Base-by-base conservation (phyloP, 2,113 vertebrate genomes). In the Sprattus sprattus region DNA sequence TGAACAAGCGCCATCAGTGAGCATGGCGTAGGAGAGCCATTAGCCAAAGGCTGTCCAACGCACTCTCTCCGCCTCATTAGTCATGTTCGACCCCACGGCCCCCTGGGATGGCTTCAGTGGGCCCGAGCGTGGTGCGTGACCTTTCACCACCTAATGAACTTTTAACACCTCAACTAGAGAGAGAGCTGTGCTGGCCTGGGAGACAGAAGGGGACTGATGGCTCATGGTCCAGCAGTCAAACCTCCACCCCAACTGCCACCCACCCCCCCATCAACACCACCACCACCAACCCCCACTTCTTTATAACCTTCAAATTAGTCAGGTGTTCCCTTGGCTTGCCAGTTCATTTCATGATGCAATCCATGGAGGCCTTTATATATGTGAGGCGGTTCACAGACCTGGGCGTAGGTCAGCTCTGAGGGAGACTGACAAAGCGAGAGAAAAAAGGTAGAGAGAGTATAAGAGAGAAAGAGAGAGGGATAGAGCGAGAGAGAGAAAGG, bases 101-200 rank as follows among this genome's bases (percentile, higher is more conserved):
- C 88, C 87, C 88, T 92, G 92, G 94, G 94, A 94, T 89, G 88
- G 28, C 91, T 89, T 93, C 9, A 9, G 93, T 91, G 92, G 90
- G 90, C 90, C 91, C 90, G 91, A 90, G 91, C 93, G 92, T 89
- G 90, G 91, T 93, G 92, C 88, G 90, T 95, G 94, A 95, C 95
- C 94, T 96, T 96, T 96, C 94, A 92, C 92, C 93, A 92, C 92
- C 93, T 95, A 94, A 95, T 96, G 94, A 95, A 95, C 94, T 95
- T 95, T 94, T 95, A 95, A 95, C 95, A 95, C 94, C 94, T 95
- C 88, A 64, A 84, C 80, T 82, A 32, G 67, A 32, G 67, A 75
- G 67, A 75, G 28, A 78, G 9, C 32, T 75, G 25, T 9, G 67
- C 10, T 13, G 25, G 25, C 28, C 13, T 13, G 60, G 0, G 60